Base-by-base conservation (phyloP, 2,113 vertebrate genomes). In the Macrotis lagotis region DNA sequence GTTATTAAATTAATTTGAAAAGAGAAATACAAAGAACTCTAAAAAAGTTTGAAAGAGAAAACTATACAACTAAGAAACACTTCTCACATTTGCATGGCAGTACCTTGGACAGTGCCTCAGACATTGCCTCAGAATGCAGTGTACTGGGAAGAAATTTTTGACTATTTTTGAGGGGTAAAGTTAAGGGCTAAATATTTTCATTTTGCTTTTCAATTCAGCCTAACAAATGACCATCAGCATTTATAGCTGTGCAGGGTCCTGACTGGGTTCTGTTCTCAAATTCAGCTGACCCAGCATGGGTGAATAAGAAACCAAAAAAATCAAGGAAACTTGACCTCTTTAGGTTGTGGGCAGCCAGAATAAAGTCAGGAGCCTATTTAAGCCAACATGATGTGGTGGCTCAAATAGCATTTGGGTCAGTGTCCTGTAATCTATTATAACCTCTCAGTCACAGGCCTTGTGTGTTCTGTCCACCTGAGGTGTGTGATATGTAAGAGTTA, bases 341-440 rank as follows among this genome's bases (percentile, higher is more conserved):
- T 26, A 48, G 24, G 90, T 44, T 44, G 24, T 37, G 26, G 11
- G 26, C n/a, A 55, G 0, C 25, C 1, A 49, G 74, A 50, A 48
- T 93, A n/a, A 83, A 89, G 52, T 89, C 55, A 91, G 44, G 22
- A 19, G 22, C 49, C 91, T 92, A 94, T 90, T 92, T 74, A 93
- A 92, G 24, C 6, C 37, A 74, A n/a, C 16, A 74, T 22, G n/a
- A 37, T 44, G 16, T 44, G 44, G n/a, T 19, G 19, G 7, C 66
- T 83, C n/a, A 8, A 7, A 22, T 24, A 8, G 66, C 44, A n/a
- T 83, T 24, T 44, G 19, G 66, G 19, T 95, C 89, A 91, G 48
- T 53, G 44, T 90, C 55, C 90, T 94, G 26, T 51, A 92, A 93
- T 90, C 5, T 88, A 3, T 94, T 83, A 93, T 91, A 96, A 51